These are phyloP conservation scores for Brachionus rubens DNA, from an alignment of 1,140 invertebrate species.

Conservation along the genomic window DNA sequence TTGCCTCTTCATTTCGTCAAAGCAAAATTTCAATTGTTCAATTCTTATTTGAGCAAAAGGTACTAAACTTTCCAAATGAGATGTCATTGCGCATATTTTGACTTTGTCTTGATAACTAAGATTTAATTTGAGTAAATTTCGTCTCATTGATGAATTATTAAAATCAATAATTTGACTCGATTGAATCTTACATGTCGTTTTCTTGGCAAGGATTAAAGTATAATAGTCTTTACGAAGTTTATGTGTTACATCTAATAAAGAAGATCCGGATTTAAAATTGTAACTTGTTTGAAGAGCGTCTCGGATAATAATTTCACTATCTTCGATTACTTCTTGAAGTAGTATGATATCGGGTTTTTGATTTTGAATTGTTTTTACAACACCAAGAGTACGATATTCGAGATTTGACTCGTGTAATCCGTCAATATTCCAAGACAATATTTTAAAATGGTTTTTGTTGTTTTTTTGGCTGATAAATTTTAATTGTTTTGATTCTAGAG, in stretches of 20 bases:
- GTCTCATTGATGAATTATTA: constrained; percentile 61
- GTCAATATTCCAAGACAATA: constrained; percentile 67
- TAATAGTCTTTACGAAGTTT: constrained; percentile 19
- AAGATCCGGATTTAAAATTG: constrained; percentile 55
- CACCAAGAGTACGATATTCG: constrained; percentile 62
- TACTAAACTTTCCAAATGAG: constrained; percentile 66
- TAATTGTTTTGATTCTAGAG: too few species aligned
- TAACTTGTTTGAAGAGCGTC: too few species aligned
- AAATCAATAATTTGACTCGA: constrained; percentile 60
- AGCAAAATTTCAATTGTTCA: constrained; percentile 61
- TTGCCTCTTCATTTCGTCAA: constrained; percentile 55
- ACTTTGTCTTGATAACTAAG: constrained; percentile 60
- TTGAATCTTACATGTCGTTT: constrained; percentile 59
- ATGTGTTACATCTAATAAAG: constrained; percentile 49
- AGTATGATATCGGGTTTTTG: constrained; percentile 66
- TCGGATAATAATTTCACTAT: too few species aligned
- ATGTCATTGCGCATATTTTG: constrained; percentile 62
- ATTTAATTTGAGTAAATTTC: constrained; percentile 63
- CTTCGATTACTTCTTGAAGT: constrained; percentile 66
- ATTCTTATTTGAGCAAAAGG: constrained; percentile 60
- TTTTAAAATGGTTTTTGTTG: constrained; percentile 28
- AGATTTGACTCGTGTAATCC: constrained; percentile 65
- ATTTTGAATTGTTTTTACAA: constrained; percentile 63
- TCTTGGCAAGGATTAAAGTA: constrained; percentile 59
- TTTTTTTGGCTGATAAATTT: too few species aligned